These are phyloP conservation scores for Alfaro cultratus DNA, from an alignment of 2,797 vertebrate species.

Conservation along the genomic window DNA sequence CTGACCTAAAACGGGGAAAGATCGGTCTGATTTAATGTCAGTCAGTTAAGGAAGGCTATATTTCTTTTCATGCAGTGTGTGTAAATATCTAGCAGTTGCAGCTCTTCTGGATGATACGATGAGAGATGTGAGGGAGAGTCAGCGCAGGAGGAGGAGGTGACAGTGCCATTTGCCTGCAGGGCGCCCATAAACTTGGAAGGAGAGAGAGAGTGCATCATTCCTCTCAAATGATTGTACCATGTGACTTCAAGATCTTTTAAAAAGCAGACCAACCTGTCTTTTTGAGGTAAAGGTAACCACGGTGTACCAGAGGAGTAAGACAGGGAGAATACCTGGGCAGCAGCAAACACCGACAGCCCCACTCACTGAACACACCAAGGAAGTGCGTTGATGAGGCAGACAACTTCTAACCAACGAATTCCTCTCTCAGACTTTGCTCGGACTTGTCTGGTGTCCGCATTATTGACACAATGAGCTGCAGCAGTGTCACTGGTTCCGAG, in stretches of 20 bases:
- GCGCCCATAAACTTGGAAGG: constrained; percentile 76
- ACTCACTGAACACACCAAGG: constrained; percentile 8
- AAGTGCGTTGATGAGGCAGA: not conserved
- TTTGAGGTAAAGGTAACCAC: constrained; percentile 69
- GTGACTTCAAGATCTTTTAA: constrained; percentile 81
- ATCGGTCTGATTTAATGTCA: not conserved
- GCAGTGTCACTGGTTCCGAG: constrained; percentile 75
- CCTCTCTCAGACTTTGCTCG: not conserved
- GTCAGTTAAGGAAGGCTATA: not conserved
- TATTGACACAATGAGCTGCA: constrained; percentile 65
- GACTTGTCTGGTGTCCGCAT: not conserved
- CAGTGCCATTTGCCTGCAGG: constrained; percentile 81
- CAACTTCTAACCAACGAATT: not conserved
- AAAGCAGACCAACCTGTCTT: constrained; percentile 79
- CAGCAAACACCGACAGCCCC: constrained; percentile 66
- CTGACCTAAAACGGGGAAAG: not conserved
- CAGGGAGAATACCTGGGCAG: constrained; percentile 56
- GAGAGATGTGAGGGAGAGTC: constrained; percentile 76
- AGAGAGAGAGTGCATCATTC: constrained; percentile 73
- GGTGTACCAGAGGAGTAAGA: constrained; percentile 61
- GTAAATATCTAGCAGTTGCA: constrained; percentile 53
- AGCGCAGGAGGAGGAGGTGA: constrained; percentile 75
- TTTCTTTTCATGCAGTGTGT: not conserved
- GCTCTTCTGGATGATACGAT: constrained; percentile 57
- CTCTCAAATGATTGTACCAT: constrained; percentile 83